A percentile compares a stretch with the other conserved stretches of the same genome.
These are phyloP conservation scores for Crypturellus tataupa DNA, from an alignment of 2,797 vertebrate genomes.

Conservation along the genomic window DNA sequence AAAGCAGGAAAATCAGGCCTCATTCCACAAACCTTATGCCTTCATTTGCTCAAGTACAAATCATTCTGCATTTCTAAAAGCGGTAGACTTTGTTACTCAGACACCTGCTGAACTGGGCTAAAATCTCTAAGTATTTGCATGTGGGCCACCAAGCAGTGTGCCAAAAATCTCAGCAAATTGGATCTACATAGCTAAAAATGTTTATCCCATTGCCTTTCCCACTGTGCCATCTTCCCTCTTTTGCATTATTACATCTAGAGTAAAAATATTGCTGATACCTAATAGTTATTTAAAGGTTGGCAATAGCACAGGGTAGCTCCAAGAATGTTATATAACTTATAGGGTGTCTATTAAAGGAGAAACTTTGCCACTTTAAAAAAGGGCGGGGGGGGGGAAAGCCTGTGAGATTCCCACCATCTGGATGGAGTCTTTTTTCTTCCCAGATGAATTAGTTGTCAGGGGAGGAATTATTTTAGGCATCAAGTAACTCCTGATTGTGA, in stretches of 20 bases:
- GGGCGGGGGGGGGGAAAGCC: not conserved
- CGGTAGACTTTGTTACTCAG: not conserved
- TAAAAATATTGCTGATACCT: not conserved
- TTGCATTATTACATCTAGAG: not conserved
- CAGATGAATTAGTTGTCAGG: constrained; percentile 75
- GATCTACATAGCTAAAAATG: not conserved
- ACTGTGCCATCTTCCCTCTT: not conserved
- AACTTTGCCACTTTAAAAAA: not conserved
- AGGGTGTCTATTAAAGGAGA: constrained; percentile 27
- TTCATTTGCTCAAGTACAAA: not conserved
- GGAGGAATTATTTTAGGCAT: constrained; percentile 67
- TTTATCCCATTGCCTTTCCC: not conserved
- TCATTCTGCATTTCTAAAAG: not conserved
- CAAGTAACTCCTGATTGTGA: constrained; percentile 53
- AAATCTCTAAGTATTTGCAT: not conserved
- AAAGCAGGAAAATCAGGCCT: not conserved
- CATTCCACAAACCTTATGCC: not conserved
- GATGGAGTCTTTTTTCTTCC: constrained; percentile 73
- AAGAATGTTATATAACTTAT: constrained; percentile 64
- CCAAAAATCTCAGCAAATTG: not conserved
- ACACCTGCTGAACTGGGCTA: not conserved
- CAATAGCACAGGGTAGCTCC: constrained; percentile 10
- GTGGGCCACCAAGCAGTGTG: not conserved
- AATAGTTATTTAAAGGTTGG: constrained; percentile 12
- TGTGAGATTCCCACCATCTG: constrained; percentile 73